Base-by-base conservation (phyloP, 2,888 invertebrate genomes). In the Ormyrus pomaceus region DNA sequence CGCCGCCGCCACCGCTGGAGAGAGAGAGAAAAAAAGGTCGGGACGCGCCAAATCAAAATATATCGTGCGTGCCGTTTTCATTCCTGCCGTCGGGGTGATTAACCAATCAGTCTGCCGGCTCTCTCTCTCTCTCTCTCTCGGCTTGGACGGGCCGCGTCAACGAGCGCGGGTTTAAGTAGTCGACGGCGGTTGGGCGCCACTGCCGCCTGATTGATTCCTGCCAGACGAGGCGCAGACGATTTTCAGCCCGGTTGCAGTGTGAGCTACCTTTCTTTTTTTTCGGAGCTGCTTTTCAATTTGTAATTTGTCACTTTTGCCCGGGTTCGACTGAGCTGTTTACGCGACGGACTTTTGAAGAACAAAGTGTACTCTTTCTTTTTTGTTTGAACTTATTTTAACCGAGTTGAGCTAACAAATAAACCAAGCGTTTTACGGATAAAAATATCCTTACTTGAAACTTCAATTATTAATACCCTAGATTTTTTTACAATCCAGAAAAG, bases 211-310 rank as follows among this genome's bases (percentile, higher is more conserved):
- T 89, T 88, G 89, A 89, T 89, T 88, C 87, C 83, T 83, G 82
- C 87, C 87, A 88, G 88, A 89, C 89, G 86, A 87, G 88, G 87
- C 87, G 88, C 87, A 88, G 89, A 89, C 89, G 88, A 88, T 87
- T 87, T 87, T 85, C 86, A 83, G 83, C 3, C 34, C 8, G 34
- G 11, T 11, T 48, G 48, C 48, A 45, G 46, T 19, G 46, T 48
- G 46, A 50, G 19, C 84, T 84, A 85, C 84, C 79, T 82, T 81
- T 51, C 71, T 56, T 72, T 53, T 73, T 71, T 62, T 78, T 71
- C 74, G 13, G 13, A 50, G 9, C 11, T 45, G 34, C 34, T 34
- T 34, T 34, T 34, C 34, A 34, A 34, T 34, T 34, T 34, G 2
- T 34, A 2, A 34, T 34, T 34, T 34, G 34, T 34, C 34, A 34